These are phyloP conservation scores for Phasianus colchicus DNA, from an alignment of 2,113 vertebrate genomes.

Conservation along the genomic window DNA sequence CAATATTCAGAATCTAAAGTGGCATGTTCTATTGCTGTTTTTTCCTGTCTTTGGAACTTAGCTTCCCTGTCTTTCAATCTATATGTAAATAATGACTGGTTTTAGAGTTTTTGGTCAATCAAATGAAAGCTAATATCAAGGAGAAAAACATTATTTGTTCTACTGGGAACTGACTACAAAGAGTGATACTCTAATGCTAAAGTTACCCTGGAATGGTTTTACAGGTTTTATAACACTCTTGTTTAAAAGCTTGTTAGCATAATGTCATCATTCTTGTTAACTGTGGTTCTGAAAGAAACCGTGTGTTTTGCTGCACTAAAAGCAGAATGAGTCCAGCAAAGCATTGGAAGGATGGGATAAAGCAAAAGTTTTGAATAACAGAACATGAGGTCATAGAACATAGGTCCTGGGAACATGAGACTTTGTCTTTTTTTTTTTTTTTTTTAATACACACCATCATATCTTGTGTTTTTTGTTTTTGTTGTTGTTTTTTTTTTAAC, in stretches of 20 bases:
- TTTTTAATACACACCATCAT: neutral
- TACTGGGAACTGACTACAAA: neutral
- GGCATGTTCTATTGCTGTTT: neutral
- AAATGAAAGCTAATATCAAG: neutral
- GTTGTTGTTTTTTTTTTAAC: neutral
- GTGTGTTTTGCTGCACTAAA: neutral
- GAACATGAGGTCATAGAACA: neutral
- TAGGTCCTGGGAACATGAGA: neutral
- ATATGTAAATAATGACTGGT: neutral
- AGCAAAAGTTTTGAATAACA: neutral
- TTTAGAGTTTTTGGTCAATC: neutral
- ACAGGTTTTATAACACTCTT: neutral
- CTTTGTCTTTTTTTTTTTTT: neutral
- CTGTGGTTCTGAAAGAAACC: neutral
- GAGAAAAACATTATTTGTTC: neutral
- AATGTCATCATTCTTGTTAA: neutral
- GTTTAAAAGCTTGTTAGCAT: neutral
- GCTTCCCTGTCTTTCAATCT: neutral
- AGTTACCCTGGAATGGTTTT: neutral
- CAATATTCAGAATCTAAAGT: neutral
- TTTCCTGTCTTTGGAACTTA: neutral
- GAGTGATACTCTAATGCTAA: neutral
- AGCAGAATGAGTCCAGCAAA: neutral
- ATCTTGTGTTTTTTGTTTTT: neutral
- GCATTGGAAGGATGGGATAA: neutral